Evolutionary conservation across 2,113 vertebrate genomes (phyloP), one percentile per base, ranked within the genome.

Genomic region (Leptodactylus fuscus): DNA sequence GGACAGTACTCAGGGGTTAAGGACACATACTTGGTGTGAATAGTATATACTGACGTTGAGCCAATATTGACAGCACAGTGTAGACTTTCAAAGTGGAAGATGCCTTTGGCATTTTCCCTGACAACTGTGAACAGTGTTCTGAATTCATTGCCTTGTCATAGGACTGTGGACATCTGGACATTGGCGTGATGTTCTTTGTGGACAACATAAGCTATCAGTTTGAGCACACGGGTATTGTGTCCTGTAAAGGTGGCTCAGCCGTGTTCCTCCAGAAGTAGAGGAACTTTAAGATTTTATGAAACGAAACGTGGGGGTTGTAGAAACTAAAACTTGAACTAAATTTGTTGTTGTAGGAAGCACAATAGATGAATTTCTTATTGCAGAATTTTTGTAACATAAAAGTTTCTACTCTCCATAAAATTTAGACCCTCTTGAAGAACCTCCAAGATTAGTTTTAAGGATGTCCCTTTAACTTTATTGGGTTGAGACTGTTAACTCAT

Each of bases 1-100:
- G 84, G 76, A 60, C 77, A 81, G 84, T 85, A 71, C 83, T 85
- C 83, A 85, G 84, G 84, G 76, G 51, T 86, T 4, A 73, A 83
- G 55, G 41, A 80, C 36, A 62, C 34, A 46, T 46, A 10, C 32
- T 62, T 83, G 24, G 58, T 85, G 22, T 51, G 36, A 78, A 27
- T 79, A 38, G 36, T 24, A 32, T 70, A 9, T 82, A 74, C 65
- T 53, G 82, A 79, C 10, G 22, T 58, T 78, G 75, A 79, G 48
- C 48, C 78, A 69, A 53, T 53, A 51, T 36, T n/a, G 20, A 70
- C 20, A 22, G 62, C 36, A 16, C 82, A 75, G 44, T 67, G 73
- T 85, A 79, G 51, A 79, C 44, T 0, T 20, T 36, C 69, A 78
- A 55, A 12, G 38, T 60, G 58, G 9, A 75, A 16, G 32, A 85